Percentiles rank a stretch among this genome's conserved stretches.
These are phyloP conservation scores for Catalaphyllia jardinei DNA, from an alignment of 64 coral and sea anemone genomes.

Conservation along the genomic window DNA sequence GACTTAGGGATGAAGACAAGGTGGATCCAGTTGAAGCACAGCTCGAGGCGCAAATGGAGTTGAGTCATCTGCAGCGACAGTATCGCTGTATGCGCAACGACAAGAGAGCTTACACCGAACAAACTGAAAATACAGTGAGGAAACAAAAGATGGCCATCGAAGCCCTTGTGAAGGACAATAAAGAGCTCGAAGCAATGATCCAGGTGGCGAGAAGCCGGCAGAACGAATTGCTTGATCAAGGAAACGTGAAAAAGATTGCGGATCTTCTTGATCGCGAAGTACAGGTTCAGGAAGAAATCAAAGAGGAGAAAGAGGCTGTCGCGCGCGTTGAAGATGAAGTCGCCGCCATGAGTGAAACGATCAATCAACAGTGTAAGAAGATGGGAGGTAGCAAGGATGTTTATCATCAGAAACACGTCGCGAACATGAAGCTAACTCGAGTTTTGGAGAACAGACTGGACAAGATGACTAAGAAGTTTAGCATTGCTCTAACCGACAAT, in stretches of 20 bases:
- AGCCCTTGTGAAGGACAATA: constrained; percentile 63
- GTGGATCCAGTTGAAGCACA: constrained; percentile 82
- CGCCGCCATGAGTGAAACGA: constrained; percentile 40
- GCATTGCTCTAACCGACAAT: constrained; percentile 70
- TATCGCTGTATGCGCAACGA: constrained; percentile 90
- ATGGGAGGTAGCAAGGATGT: constrained; percentile 62
- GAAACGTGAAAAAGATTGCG: constrained; percentile 67
- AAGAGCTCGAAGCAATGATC: constrained; percentile 64
- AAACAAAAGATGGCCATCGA: constrained; percentile 81
- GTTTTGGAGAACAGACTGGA: constrained; percentile 85
- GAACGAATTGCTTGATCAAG: constrained; percentile 68
- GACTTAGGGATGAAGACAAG: constrained; percentile 81
- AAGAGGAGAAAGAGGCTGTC: constrained; percentile 46
- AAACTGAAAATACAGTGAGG: constrained; percentile 86
- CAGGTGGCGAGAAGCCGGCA: constrained; percentile 61
- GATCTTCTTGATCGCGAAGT: constrained; percentile 75
- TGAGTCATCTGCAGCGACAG: constrained; percentile 73
- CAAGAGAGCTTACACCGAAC: constrained; percentile 82
- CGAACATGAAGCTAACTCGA: constrained; percentile 77
- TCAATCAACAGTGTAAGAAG: constrained; percentile 54
- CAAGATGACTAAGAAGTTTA: constrained; percentile 88
- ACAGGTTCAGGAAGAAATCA: constrained; percentile 52
- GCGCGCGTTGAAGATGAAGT: constrained; percentile 48
- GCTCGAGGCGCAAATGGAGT: constrained; percentile 81
- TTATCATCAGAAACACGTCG: constrained; percentile 65